Evolutionary conservation across 1,140 invertebrate genomes (phyloP).

Genomic region (Diploscapter pachys): DNA sequence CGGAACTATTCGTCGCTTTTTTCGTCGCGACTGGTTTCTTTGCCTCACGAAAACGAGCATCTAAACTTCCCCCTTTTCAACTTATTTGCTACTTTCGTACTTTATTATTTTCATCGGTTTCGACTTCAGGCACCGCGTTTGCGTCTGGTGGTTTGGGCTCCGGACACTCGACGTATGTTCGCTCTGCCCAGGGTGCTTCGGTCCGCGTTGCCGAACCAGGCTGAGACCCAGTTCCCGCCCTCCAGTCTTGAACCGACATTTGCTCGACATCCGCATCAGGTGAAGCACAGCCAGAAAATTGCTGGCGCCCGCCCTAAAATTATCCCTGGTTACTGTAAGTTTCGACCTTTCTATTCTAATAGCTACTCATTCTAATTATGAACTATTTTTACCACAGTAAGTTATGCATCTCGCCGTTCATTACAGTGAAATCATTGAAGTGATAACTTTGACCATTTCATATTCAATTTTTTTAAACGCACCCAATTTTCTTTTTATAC

Average conservation of each 20-base stretch:
- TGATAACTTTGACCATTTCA: no score
- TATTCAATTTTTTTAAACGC: no score
- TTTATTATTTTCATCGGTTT: constrained; percentile 34
- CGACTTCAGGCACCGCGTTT: constrained; percentile 27
- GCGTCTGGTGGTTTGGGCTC: constrained; percentile 41
- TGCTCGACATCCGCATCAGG: constrained; percentile 22
- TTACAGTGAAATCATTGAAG: no score
- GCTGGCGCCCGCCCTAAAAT: constrained; percentile 23
- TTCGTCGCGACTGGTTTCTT: constrained; percentile 22
- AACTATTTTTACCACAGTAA: no score
- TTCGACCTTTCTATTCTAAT: no score
- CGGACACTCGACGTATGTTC: constrained; percentile 48
- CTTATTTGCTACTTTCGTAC: neutral
- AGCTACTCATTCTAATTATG: no score
- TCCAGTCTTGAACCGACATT: neutral
- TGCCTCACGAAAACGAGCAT: constrained; percentile 35
- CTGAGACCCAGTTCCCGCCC: neutral
- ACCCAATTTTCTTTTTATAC: no score
- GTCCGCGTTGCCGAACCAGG: neutral
- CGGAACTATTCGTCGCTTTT: constrained; percentile 41
- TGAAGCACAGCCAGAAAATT: constrained; percentile 28
- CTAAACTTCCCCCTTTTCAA: neutral
- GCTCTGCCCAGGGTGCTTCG: no score
- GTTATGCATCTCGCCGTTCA: no score
- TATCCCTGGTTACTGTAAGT: neutral